Evolutionary conservation across 1,140 invertebrate genomes (phyloP), one percentile per base, ranked within the genome.

Genomic region (Drosophila erecta): DNA sequence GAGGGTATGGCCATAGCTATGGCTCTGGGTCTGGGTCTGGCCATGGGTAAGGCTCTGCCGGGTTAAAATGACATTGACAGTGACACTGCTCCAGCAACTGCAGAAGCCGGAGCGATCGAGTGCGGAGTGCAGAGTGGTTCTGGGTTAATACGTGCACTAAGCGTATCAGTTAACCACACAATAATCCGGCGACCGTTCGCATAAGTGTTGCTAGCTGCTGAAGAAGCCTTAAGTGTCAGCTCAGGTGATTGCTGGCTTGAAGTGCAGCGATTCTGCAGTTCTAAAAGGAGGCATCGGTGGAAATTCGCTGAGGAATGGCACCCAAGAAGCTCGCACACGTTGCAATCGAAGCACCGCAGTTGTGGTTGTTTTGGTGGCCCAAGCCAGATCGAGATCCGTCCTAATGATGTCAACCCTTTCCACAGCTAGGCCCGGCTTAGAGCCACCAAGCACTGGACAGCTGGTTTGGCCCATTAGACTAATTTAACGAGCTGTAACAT

Each of bases 191-290:
- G 72, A 79, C 58, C 78, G 74, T 78, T 78, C 78, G 81, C 77
- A 86, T 85, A 86, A 87, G 79, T 87, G 83, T 89, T 87, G 83
- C 75, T 59, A 76, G 84, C 79, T 87, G 84, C 84, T 89, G 85
- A 90, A 90, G 84, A 89, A 89, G 84, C 84, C 87, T 89, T 84
- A 90, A 84, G 85, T 89, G 84, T 89, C 84, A 89, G 76, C 62
- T 80, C 76, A 71, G 84, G 71, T 80, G 84, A 87, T 87, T 87
- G 84, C 67, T 50, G 75, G 73, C 41, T 65, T 61, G 69, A 62
- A 62, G 65, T 80, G 51, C 56, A 72, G 27, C 41, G 33, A 14
- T 53, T 12, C 38, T 40, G 35, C 59, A 38, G 62, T 40, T 40
- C 7, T 3, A 20, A 30, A 27, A 15, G 27, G 15, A 30, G 37